phyloP scores from a whole-genome alignment of 2,113 vertebrate species.

The Tragelaphus buxtoni region DNA sequence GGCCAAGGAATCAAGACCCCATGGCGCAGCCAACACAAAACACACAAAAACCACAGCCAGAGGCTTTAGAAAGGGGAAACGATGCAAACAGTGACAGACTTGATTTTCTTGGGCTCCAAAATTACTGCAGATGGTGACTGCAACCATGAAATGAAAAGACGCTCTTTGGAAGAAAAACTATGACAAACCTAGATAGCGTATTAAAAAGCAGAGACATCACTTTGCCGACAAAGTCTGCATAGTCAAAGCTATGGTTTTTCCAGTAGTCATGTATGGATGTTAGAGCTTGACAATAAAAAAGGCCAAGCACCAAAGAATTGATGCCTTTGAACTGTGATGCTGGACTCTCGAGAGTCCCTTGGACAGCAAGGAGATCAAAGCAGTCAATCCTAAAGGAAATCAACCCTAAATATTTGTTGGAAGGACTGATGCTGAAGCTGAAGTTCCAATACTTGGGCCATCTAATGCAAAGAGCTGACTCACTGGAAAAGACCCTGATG shows the following conservation, averaged over 20 bases:
- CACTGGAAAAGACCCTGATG: neutral
- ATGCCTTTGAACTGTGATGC: neutral
- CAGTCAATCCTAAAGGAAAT: neutral
- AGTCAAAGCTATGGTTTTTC: neutral
- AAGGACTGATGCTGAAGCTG: neutral
- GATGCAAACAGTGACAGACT: neutral
- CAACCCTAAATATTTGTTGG: neutral
- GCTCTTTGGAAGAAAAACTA: neutral
- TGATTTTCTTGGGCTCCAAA: neutral
- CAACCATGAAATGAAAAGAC: neutral
- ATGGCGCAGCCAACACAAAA: neutral
- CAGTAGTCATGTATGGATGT: neutral
- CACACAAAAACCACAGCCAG: neutral
- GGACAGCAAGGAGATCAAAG: neutral
- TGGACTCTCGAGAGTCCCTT: neutral
- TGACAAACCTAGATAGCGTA: neutral
- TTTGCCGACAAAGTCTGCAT: neutral
- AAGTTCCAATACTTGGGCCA: neutral
- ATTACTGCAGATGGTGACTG: neutral
- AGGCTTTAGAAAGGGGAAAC: neutral
- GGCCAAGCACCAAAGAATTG: neutral
- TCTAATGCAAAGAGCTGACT: neutral
- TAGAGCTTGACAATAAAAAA: neutral
- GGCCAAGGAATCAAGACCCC: neutral
- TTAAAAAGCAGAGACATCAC: neutral